phyloP scores from a whole-genome alignment of 2,888 invertebrate genomes.

The Blastobasis lacticolella region DNA sequence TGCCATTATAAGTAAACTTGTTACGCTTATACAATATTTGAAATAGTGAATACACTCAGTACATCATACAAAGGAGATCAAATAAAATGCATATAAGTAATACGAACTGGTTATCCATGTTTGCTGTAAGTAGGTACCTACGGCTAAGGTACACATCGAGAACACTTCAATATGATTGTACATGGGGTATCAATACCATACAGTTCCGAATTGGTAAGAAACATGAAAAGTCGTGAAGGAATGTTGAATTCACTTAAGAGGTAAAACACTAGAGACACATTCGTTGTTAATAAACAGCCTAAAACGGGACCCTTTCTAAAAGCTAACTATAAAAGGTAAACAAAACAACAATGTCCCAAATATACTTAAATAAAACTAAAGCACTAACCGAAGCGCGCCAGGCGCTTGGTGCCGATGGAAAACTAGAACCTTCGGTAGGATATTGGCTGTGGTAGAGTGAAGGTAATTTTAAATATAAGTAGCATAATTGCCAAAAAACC shows the following conservation, averaged over 20 bases:
- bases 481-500: constrained; percentile 8
- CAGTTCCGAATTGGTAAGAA: too few relatives aligned
- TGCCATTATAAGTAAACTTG: constrained; percentile 57
- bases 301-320: constrained; percentile 44
- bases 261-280: constrained; percentile 50
- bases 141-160: constrained; percentile 1
- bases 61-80: constrained; percentile 24
- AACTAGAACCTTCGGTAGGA: constrained; percentile 12
- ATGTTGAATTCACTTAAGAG: constrained; percentile 26
- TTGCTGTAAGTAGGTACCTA: too few relatives aligned
- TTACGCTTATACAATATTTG: constrained; percentile 41
- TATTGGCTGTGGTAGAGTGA: neutral
- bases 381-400: constrained; percentile 38
- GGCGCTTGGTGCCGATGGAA: constrained; percentile 38
- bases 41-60: constrained; percentile 37
- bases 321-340: constrained; percentile 23
- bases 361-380: constrained; percentile 21
- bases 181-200: constrained; percentile 2
- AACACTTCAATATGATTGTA: constrained; percentile 19
- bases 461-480: constrained; percentile 2
- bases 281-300: constrained; percentile 70
- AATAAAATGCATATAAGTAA: constrained; percentile 12
- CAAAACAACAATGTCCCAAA: constrained; percentile 24
- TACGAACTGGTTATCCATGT: too few relatives aligned
- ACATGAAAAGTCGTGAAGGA: constrained; percentile 10